These are phyloP conservation scores for Trichomalopsis sarcophagae DNA, from an alignment of 1,140 invertebrate genomes.

Conservation along the genomic window DNA sequence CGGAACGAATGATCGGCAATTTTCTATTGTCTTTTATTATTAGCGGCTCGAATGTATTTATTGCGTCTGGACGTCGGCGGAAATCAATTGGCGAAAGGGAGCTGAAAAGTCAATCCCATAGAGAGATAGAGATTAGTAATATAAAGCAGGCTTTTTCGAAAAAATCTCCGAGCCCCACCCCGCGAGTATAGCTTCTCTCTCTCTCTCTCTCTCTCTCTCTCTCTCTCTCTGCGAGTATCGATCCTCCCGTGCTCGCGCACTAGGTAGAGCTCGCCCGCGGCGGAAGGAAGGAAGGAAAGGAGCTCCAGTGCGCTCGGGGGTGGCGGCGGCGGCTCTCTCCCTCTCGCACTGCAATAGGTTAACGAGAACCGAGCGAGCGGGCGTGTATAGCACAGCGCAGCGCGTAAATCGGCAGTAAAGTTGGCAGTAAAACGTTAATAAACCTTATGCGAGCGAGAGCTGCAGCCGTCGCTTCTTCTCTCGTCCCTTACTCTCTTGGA, in stretches of 20 bases:
- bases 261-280: neutral
- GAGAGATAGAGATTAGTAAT: neutral
- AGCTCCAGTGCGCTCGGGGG: neutral
- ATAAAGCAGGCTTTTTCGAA: neutral
- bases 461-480: neutral
- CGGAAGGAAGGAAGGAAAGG: constrained; percentile 24
- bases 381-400: constrained; percentile 46
- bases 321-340: neutral
- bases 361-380: constrained; percentile 39
- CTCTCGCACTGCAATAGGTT: constrained; percentile 41
- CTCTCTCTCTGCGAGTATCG: neutral
- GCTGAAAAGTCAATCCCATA: neutral
- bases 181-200: neutral
- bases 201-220: too few relatives aligned
- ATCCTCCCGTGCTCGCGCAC: neutral
- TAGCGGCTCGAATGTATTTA: neutral
- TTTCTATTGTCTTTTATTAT: constrained; percentile 34
- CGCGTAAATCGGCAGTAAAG: constrained; percentile 62
- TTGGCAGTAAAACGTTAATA: constrained; percentile 63
- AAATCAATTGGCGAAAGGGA: constrained; percentile 1
- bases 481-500: neutral
- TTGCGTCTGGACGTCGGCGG: constrained; percentile 3
- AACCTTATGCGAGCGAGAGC: constrained; percentile 50
- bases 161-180: neutral
- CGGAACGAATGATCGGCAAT: constrained; percentile 29